Percentiles rank a stretch among this genome's conserved stretches.
Evolutionary conservation across 2,797 vertebrate species (phyloP).

Genomic region (Coccyzus lansbergi): DNA sequence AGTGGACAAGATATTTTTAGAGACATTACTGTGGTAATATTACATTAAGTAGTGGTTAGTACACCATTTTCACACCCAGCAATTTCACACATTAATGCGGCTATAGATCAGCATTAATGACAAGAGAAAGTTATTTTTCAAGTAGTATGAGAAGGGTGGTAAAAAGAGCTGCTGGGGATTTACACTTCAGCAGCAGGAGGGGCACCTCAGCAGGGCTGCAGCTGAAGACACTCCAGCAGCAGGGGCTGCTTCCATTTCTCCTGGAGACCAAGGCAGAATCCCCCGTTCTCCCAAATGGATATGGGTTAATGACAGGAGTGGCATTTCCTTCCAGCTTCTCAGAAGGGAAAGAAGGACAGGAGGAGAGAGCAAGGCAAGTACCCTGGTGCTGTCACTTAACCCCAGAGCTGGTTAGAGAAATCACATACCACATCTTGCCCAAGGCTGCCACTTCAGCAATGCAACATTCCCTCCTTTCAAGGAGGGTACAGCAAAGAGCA

Average conservation of each 20-base stretch:
- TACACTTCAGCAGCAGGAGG: conserved; percentile 42
- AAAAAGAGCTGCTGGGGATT: conserved; percentile 53
- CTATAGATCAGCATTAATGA: conserved; percentile 68
- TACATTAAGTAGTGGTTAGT: conserved; percentile 70
- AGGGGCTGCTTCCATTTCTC: not conserved
- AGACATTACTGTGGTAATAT: conserved; percentile 72
- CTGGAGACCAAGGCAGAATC: not conserved
- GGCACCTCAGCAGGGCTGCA: not conserved
- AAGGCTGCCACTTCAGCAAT: not conserved
- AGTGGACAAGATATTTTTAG: conserved; percentile 75
- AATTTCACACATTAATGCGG: conserved; percentile 68
- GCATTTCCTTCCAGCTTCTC: not conserved
- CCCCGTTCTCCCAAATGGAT: not conserved
- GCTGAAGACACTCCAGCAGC: conserved; percentile 6
- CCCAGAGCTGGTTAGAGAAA: not conserved
- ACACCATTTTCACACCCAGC: conserved; percentile 73
- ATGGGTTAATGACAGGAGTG: not conserved
- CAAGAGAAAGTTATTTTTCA: conserved; percentile 62
- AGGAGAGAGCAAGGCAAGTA: not conserved
- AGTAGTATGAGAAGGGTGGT: conserved; percentile 45
- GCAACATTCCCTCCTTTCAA: not conserved
- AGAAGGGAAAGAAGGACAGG: not conserved
- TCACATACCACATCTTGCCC: not conserved
- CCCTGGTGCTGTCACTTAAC: not conserved
- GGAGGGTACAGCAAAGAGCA: not conserved